Evolutionary conservation across 2,113 vertebrate species (phyloP), one percentile per base, ranked within the genome.

Genomic region (Petromus typicus): DNA sequence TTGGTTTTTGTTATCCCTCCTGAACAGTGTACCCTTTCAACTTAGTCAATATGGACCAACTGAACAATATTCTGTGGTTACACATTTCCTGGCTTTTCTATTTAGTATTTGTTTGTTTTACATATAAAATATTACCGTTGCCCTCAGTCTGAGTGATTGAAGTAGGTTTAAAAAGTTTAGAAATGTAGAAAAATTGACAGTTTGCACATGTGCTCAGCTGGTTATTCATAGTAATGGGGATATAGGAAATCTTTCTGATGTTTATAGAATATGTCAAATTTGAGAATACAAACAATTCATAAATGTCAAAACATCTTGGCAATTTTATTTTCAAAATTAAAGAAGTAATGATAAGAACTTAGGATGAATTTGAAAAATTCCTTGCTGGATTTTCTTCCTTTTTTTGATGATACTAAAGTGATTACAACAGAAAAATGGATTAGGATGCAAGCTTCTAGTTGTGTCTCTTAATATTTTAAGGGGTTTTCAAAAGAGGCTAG

Each of bases 261-360:
- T 48, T 32, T 85, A 37, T 22, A 89, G 63, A 84, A 93, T 88
- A 12, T 93, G 37, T 79, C 79, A 88, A 45, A 66, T 9, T 61
- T 66, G 71, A 95, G 76, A 86, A 86, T 59, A 64, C 25, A 78
- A 83, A 81, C 17, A 95, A 90, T 75, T 95, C n/a, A 51, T 75
- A 79, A 87, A 79, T 27, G 32, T 83, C 34, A 92, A 85, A 95
- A 87, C 86, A 91, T 91, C 75, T 94, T 94, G 67, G 66, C 59
- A 66, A 90, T 90, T 91, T 95, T 14, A 82, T 85, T 91, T 95
- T 87, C n/a, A 93, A 87, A 95, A 94, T 87, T 82, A 69, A 0
- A 37, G 45, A 94, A 56, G 23, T 89, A 40, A 59, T 87, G 69
- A 93, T 37, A 96, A 76, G 76, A 93, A 85, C 56, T 89, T 90